A percentile compares a stretch with the other conserved stretches of the same genome.
These are phyloP conservation scores for Campylomormyrus numenius DNA, from an alignment of 2,113 vertebrate genomes.

Conservation along the genomic window DNA sequence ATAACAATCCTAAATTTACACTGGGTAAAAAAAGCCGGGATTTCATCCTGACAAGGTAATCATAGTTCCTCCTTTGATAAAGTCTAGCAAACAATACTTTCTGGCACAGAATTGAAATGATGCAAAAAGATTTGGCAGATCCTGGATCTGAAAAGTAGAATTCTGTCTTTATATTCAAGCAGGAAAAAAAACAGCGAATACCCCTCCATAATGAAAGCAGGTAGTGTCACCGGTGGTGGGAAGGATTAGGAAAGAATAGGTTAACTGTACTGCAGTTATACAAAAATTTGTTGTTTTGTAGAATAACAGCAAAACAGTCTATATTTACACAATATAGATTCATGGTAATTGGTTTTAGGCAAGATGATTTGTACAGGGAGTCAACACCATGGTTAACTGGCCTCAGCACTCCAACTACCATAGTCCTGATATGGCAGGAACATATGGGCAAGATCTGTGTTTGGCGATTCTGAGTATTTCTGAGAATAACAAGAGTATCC, in stretches of 20 bases:
- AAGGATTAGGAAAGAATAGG: neutral
- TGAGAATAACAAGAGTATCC: constrained; percentile 9
- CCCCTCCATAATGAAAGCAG: neutral
- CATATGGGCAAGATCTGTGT: neutral
- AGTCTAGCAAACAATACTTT: neutral
- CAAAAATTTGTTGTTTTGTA: neutral
- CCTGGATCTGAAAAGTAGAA: neutral
- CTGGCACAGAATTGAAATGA: constrained; percentile 11
- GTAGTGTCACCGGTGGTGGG: neutral
- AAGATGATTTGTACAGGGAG: neutral
- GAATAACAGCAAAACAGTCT: neutral
- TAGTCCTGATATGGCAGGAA: neutral
- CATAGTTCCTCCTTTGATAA: neutral
- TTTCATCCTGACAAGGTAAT: constrained; percentile 25
- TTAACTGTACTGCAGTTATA: neutral
- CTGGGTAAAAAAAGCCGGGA: constrained; percentile 4
- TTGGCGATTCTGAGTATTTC: neutral
- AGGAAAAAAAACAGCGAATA: neutral
- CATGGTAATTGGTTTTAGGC: neutral
- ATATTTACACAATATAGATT: neutral
- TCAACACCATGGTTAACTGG: neutral
- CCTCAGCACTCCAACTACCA: neutral
- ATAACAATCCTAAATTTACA: constrained; percentile 23
- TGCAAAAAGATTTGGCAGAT: neutral
- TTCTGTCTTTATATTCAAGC: neutral